Evolutionary conservation across 1,140 invertebrate genomes (phyloP).

Genomic region (Euura lappo): DNA sequence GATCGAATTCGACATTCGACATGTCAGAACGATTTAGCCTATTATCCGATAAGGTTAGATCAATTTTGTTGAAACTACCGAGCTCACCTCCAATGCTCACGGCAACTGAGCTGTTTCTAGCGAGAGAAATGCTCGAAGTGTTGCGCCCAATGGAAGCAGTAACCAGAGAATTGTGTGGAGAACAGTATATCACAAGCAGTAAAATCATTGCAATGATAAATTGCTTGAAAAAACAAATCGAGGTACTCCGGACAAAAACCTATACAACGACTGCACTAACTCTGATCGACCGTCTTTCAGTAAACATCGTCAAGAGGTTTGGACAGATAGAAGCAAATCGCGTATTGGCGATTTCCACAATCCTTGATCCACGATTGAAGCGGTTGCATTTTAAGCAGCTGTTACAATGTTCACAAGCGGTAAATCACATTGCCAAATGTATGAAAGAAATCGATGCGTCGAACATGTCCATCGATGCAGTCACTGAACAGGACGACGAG

Average conservation of each 20-base stretch:
- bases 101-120: slow-evolving; percentile 16
- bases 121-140: slow-evolving; percentile 14
- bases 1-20: slow-evolving; percentile 27
- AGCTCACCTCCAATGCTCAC: slow-evolving; percentile 24
- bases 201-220: slow-evolving; percentile 22
- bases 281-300: not conserved
- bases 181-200: slow-evolving; percentile 16
- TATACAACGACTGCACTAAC: not conserved
- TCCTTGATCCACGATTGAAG: slow-evolving; percentile 12
- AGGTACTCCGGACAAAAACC: slow-evolving; percentile 4
- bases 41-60: slow-evolving; percentile 15
- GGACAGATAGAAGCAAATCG: slow-evolving; percentile 6
- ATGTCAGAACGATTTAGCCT: slow-evolving; percentile 26
- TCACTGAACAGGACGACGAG: not conserved
- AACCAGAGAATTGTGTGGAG: slow-evolving; percentile 16
- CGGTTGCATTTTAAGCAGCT: slow-evolving; percentile 13
- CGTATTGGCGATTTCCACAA: slow-evolving; percentile 4
- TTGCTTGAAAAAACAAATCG: slow-evolving; percentile 18
- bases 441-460: slow-evolving; percentile 1
- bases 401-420: not conserved
- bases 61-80: slow-evolving; percentile 21
- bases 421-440: not conserved
- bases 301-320: not conserved
- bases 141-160: slow-evolving; percentile 18
- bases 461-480: not conserved